Evolutionary conservation across 1,140 invertebrate genomes (phyloP), one percentile per base, ranked within the genome.

Genomic region (Drosophila jambulina): DNA sequence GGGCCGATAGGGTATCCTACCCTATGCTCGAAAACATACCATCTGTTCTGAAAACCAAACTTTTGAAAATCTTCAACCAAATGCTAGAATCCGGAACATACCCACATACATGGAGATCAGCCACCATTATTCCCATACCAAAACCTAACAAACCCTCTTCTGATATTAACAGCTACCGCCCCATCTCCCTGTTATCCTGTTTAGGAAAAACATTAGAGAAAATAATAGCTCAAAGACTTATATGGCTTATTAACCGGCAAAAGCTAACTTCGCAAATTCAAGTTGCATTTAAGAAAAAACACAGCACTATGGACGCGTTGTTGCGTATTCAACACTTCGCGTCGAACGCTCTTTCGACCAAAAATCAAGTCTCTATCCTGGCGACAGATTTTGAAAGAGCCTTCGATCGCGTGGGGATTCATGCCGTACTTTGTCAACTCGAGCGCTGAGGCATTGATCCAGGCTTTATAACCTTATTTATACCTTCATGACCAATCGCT

Each of bases 91-190:
- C 13, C 6, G 21, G 13, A 8, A 25, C 6, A 15, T 46, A 46
- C 2, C 13, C 21, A 46, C 43, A 75, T 40, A 68, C 34, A 19
- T 42, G 36, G 27, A 23, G 40, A 45, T 60, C 57, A 53, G 65
- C 34, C 45, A 60, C 38, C n/a, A 0, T 29, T 9, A 58, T 25
- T 3, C 45, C 45, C 3, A 46, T 46, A 15, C 7, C 21, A 6
- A 23, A 57, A 57, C 54, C 36, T 7, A 57, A 57, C 13, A 57
- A 57, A 38, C 19, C 40, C n/a, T 1, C 27, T n/a, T 15, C 25
- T 2, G 21, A 25, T 13, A 45, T 45, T 13, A 45, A 45, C 3
- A 21, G 42, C 42, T 43, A 19, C 19, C n/a, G 42, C 3, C 42
- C 19, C 2, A 45, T 21, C 2, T 45, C 42, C 19, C 19, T 45